phyloP scores from a whole-genome alignment of 2,888 invertebrate genomes.

The Phragmatobia fuliginosa region DNA sequence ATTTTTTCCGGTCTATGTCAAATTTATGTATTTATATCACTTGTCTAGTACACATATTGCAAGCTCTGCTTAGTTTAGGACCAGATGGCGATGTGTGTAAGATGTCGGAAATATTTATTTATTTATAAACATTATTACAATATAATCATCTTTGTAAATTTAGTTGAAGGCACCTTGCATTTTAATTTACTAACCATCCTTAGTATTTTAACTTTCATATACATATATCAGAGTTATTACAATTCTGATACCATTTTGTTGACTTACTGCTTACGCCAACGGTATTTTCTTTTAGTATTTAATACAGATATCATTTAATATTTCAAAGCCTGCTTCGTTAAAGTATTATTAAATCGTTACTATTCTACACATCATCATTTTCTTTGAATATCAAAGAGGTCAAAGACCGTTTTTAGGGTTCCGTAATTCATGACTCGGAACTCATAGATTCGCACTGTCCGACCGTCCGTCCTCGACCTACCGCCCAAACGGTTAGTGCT shows the following conservation, averaged over 20 bases:
- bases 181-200: not conserved
- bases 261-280: not conserved
- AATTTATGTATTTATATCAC: not conserved
- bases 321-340: not conserved
- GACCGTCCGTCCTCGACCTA: too few species aligned
- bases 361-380: not conserved
- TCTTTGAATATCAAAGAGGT: not conserved
- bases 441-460: too few species aligned
- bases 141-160: not conserved
- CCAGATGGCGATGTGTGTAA: too few species aligned
- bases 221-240: not conserved
- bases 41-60: too few species aligned
- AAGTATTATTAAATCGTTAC: not conserved
- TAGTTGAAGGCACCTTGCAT: not conserved
- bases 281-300: not conserved
- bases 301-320: not conserved
- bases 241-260: not conserved
- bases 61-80: too few species aligned
- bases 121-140: not conserved
- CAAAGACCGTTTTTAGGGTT: conserved; percentile 7
- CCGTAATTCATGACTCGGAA: too few species aligned
- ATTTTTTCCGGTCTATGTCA: too few species aligned
- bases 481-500: too few species aligned
- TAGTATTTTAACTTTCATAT: not conserved
- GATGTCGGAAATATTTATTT: too few species aligned